Conservation (phyloP, 2,113 vertebrate genomes). For the Sula dactylatra region DNA sequence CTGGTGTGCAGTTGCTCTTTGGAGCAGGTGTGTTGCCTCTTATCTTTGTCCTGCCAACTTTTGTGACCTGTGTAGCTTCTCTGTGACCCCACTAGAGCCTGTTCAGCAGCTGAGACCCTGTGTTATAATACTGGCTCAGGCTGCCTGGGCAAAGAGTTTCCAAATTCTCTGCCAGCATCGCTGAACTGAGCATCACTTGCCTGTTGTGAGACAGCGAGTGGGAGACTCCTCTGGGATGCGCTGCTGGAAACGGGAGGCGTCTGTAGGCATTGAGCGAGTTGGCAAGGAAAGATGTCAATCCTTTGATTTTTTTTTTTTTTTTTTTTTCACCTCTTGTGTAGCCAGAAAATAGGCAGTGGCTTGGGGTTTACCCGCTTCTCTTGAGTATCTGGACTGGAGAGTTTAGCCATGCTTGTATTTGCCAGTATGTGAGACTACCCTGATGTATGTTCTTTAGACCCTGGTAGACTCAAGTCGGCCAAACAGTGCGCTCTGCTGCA, state of each 20-base stretch:
- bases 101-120: neutral
- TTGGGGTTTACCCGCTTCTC: neutral
- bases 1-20: neutral
- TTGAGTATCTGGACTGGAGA: neutral
- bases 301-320: too few relatives aligned
- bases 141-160: neutral
- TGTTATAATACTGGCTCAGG: neutral
- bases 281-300: neutral
- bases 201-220: neutral
- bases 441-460: neutral
- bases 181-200: neutral
- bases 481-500: accelerated
- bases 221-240: neutral
- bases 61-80: neutral
- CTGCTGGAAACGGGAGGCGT: neutral
- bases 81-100: neutral
- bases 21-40: neutral
- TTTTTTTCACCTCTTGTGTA: neutral
- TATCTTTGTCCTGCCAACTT: neutral
- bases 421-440: neutral
- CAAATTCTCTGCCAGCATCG: neutral
- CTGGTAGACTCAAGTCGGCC: neutral
- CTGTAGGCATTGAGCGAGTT: neutral
- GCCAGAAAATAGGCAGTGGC: neutral
- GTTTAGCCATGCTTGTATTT: neutral